Conservation (phyloP, 2,888 invertebrate genomes). For the Coleophora flavipennella region DNA sequence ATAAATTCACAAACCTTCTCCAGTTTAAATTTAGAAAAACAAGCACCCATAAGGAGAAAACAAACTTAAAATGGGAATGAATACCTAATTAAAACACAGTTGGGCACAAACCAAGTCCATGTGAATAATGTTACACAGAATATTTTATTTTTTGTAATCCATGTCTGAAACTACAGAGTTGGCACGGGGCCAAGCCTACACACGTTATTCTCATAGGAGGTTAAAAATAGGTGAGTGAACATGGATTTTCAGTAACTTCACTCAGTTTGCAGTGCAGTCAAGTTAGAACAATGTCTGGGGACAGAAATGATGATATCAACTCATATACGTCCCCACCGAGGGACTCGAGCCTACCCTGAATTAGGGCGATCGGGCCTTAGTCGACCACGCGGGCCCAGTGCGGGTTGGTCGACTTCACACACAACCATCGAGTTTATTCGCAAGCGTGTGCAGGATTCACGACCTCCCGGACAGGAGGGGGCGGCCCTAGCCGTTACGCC, state of each 20-base stretch:
- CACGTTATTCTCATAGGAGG: slow-evolving; percentile 36
- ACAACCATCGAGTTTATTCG: too few relatives aligned
- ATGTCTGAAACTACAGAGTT: slow-evolving; percentile 29
- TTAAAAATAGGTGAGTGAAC: slow-evolving; percentile 50
- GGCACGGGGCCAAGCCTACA: slow-evolving; percentile 47
- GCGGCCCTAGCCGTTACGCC: too few relatives aligned
- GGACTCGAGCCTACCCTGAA: too few relatives aligned
- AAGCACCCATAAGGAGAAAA: slow-evolving; percentile 54
- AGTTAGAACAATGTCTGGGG: background rate
- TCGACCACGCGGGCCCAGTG: too few relatives aligned
- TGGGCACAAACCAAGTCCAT: too few relatives aligned
- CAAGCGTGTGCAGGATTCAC: too few relatives aligned
- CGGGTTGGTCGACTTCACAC: too few relatives aligned
- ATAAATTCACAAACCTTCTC: slow-evolving; percentile 47
- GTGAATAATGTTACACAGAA: too few relatives aligned
- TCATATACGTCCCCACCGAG: too few relatives aligned
- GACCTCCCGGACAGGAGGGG: too few relatives aligned
- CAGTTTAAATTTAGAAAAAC: slow-evolving; percentile 59
- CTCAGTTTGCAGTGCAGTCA: background rate
- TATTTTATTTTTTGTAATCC: slow-evolving; percentile 6
- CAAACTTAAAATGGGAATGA: background rate
- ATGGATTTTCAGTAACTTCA: slow-evolving; percentile 9
- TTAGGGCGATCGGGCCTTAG: too few relatives aligned
- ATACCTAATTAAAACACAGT: background rate
- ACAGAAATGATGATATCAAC: too few relatives aligned